phyloP scores from a whole-genome alignment of 2,113 vertebrate genomes.

The Leiothrix lutea region DNA sequence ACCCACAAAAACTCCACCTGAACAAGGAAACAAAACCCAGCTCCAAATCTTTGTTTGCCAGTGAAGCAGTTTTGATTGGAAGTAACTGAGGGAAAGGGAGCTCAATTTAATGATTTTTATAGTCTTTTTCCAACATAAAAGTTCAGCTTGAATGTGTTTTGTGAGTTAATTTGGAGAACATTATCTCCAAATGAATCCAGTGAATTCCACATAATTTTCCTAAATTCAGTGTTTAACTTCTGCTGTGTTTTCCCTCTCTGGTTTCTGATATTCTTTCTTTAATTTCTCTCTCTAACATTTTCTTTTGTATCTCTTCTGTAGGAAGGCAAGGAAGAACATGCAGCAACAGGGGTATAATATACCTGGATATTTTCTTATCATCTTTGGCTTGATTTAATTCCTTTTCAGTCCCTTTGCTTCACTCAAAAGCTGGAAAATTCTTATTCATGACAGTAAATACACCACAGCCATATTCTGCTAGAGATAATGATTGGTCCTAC shows the following conservation, averaged over 20 bases:
- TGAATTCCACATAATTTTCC: neutral
- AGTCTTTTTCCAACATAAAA: neutral
- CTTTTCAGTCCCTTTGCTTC: neutral
- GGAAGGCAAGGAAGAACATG: conserved; percentile 35
- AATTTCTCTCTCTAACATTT: neutral
- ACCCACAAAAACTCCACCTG: neutral
- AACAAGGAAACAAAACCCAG: neutral
- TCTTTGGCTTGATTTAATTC: neutral
- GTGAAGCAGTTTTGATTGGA: neutral
- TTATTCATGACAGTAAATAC: neutral
- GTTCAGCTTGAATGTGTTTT: neutral
- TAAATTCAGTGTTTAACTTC: neutral
- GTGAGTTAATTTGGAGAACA: neutral
- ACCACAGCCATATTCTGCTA: neutral
- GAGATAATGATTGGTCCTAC: neutral
- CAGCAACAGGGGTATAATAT: conserved; percentile 37
- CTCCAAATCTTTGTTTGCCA: neutral
- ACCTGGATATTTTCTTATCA: neutral
- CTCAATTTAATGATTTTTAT: neutral
- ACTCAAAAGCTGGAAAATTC: neutral
- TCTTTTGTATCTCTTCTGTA: neutral
- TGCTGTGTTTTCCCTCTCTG: neutral
- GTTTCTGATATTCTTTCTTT: neutral
- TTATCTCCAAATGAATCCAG: neutral
- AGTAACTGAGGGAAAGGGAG: neutral